Conservation (phyloP, 2,797 vertebrate genomes). For the Gymnocypris eckloni region DNA sequence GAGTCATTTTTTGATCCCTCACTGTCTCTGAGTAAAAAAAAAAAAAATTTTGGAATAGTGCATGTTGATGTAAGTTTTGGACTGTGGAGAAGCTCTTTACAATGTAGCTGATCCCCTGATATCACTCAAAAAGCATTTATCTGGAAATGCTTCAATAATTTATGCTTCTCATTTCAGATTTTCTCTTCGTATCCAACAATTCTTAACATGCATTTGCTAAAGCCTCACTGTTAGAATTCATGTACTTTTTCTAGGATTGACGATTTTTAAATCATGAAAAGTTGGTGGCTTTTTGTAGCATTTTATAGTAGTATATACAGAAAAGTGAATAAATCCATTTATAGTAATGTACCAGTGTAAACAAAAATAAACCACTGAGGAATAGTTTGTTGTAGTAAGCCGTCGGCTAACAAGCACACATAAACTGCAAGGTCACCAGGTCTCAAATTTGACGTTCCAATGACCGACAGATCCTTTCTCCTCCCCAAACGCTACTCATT, state of each 20-base stretch:
- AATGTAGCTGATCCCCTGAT: constrained; percentile 13
- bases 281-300: neutral
- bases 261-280: neutral
- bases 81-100: constrained; percentile 13
- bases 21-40: constrained; percentile 14
- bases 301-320: neutral
- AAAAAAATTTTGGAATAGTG: constrained; percentile 1
- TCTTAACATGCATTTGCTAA: constrained; percentile 11
- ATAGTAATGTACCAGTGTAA: neutral
- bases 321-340: neutral
- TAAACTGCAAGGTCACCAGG: neutral
- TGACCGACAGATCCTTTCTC: constrained; percentile 4
- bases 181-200: neutral
- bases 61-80: constrained; percentile 35
- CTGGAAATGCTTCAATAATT: constrained; percentile 12
- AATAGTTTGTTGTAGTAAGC: neutral
- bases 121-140: constrained; percentile 21
- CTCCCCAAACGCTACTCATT: neutral
- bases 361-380: neutral
- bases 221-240: neutral
- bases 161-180: neutral
- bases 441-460: constrained; percentile 12
- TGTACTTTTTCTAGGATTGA: neutral
- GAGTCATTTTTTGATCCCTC: constrained; percentile 42
- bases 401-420: neutral